These are phyloP conservation scores for Phoxinus dragarum DNA, from an alignment of 2,797 vertebrate genomes.

Conservation along the genomic window DNA sequence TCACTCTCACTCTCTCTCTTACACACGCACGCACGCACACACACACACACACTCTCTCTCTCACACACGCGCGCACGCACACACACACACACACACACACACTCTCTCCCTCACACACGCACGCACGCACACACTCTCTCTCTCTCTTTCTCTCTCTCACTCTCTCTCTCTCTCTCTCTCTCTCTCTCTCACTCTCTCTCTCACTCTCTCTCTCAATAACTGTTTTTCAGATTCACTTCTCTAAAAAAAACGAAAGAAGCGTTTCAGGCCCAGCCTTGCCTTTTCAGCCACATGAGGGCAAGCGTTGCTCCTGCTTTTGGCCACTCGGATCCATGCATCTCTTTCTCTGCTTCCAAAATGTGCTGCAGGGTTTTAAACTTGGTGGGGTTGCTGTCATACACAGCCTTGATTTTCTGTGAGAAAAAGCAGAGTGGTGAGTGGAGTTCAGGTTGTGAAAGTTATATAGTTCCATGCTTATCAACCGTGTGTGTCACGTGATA, in stretches of 20 bases:
- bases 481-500: not conserved
- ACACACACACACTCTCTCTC: no score
- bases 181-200: no score
- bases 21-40: no score
- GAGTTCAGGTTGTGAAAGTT: slow-evolving; percentile 9
- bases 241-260: not conserved
- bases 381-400: slow-evolving; percentile 89
- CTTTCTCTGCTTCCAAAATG: slow-evolving; percentile 93
- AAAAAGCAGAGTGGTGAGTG: not conserved
- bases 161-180: no score
- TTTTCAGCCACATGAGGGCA: slow-evolving; percentile 96
- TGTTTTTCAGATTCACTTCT: not conserved
- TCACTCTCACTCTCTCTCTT: no score
- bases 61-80: no score
- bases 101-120: no score
- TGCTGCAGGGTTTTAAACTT: slow-evolving; percentile 92
- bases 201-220: no score
- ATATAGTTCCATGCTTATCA: not conserved
- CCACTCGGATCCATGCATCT: slow-evolving; percentile 88
- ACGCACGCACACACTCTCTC: no score
- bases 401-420: slow-evolving; percentile 90
- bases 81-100: no score
- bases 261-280: slow-evolving; percentile 74
- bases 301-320: slow-evolving; percentile 91
- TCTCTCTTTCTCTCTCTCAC: no score